These are phyloP conservation scores for Moxostoma hubbsi DNA, from an alignment of 2,797 vertebrate genomes.

Conservation along the genomic window DNA sequence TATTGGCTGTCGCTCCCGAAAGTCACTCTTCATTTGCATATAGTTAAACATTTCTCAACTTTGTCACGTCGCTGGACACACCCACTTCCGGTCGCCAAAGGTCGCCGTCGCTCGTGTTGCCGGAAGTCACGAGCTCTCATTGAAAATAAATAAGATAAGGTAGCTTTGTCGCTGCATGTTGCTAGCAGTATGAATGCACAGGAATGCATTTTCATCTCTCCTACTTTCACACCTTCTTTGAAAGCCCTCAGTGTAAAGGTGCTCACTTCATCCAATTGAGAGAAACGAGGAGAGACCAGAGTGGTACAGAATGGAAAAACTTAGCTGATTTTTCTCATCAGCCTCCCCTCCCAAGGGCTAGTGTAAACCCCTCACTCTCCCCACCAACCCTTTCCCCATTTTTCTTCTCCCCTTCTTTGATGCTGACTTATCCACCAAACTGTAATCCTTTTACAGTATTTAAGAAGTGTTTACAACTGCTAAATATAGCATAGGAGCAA, in stretches of 20 bases:
- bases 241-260: constrained; percentile 6
- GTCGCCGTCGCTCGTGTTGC: too few species aligned
- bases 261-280: constrained; percentile 38
- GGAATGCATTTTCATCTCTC: background rate
- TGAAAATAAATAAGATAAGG: too few species aligned
- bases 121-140: too few species aligned
- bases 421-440: background rate
- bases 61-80: too few species aligned
- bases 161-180: too few species aligned
- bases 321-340: constrained; percentile 45
- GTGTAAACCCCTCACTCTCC: too few species aligned
- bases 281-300: constrained; percentile 3
- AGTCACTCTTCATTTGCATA: too few species aligned
- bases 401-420: background rate
- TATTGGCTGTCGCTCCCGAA: too few species aligned
- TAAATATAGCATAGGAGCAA: background rate
- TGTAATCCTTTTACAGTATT: constrained; percentile 1
- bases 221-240: background rate
- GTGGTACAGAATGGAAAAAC: constrained; percentile 55
- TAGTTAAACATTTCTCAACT: too few species aligned
- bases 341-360: background rate
- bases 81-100: too few species aligned
- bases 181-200: background rate
- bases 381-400: too few species aligned
- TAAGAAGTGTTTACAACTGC: constrained; percentile 13